A percentile compares a stretch with the other conserved stretches of the same genome.
Conservation (phyloP, 2,888 invertebrate species). For the Carabus problematicus region DNA sequence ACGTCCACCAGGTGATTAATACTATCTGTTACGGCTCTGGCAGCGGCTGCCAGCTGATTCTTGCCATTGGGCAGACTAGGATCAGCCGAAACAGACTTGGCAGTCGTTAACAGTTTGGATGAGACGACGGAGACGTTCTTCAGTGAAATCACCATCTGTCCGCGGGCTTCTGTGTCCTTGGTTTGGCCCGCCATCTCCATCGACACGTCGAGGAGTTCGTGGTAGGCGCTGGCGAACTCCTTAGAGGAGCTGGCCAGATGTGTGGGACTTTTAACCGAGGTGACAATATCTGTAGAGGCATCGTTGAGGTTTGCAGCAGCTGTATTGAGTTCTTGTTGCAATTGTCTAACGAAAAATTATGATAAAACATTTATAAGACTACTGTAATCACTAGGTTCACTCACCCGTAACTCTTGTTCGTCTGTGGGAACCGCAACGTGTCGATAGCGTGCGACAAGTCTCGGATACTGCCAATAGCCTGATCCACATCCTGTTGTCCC, state of each 20-base stretch:
- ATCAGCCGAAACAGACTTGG: conserved; percentile 90
- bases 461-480: conserved; percentile 82
- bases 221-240: conserved; percentile 79
- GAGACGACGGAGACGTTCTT: conserved; percentile 88
- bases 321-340: conserved; percentile 84
- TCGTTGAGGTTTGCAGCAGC: conserved; percentile 86
- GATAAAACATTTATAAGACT: background rate
- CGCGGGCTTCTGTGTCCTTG: conserved; percentile 75
- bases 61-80: conserved; percentile 88
- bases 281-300: conserved; percentile 83
- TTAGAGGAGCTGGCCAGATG: conserved; percentile 77
- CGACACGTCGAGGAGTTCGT: conserved; percentile 77
- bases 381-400: conserved; percentile 42
- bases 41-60: conserved; percentile 87
- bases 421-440: conserved; percentile 77
- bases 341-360: conserved; percentile 65
- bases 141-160: conserved; percentile 85
- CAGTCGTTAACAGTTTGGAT: conserved; percentile 83
- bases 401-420: conserved; percentile 74
- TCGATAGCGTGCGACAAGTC: conserved; percentile 77
- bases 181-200: conserved; percentile 88
- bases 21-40: conserved; percentile 88
- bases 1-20: conserved; percentile 90
- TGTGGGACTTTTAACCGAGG: conserved; percentile 74
- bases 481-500: conserved; percentile 93